A percentile compares a stretch with the other conserved stretches of the same genome.
Evolutionary conservation across 2,888 invertebrate genomes (phyloP).

Genomic region (Bruchidius siliquastri): DNA sequence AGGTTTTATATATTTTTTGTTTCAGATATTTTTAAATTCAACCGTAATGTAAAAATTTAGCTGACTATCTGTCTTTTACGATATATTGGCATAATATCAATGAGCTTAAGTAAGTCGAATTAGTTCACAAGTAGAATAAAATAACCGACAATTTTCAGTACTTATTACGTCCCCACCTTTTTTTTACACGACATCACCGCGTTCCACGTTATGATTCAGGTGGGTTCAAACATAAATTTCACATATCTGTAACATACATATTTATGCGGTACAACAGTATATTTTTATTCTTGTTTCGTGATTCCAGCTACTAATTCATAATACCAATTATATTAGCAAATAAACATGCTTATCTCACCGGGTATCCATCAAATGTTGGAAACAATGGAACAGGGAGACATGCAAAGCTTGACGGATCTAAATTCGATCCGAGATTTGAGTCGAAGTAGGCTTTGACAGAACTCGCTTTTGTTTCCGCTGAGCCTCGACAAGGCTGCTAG

Average conservation of each 20-base stretch:
- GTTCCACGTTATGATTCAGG: too few relatives aligned
- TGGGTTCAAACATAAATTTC: background rate
- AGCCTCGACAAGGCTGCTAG: constrained; percentile 40
- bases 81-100: too few relatives aligned
- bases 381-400: constrained; percentile 41
- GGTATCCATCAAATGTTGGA: constrained; percentile 45
- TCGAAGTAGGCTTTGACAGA: constrained; percentile 39
- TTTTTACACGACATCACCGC: too few relatives aligned
- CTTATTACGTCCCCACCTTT: too few relatives aligned
- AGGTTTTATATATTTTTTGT: too few relatives aligned
- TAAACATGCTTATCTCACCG: constrained; percentile 14
- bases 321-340: background rate
- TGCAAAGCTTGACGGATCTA: constrained; percentile 41
- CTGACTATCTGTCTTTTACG: too few relatives aligned
- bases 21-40: too few relatives aligned
- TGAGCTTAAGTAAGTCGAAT: too few relatives aligned
- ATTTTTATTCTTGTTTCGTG: background rate
- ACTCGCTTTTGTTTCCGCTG: constrained; percentile 42
- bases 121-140: too few relatives aligned
- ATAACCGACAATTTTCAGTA: too few relatives aligned
- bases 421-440: constrained; percentile 44
- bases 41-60: too few relatives aligned
- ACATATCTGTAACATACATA: background rate
- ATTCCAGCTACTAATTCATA: background rate
- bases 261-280: background rate